Conservation (phyloP, 2,113 vertebrate genomes). For the Tonatia bakeri region DNA sequence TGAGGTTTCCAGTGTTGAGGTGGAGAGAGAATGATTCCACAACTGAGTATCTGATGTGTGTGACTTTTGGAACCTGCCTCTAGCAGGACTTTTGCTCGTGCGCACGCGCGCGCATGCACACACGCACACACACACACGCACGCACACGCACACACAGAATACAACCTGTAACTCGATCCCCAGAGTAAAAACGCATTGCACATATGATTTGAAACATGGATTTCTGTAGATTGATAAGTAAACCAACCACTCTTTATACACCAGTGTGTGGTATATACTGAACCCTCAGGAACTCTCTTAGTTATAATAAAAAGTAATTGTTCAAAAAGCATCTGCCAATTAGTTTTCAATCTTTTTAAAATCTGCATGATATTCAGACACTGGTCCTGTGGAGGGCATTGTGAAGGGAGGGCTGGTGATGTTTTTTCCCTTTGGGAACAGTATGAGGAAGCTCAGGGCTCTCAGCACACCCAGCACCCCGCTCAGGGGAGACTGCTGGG, state of each 20-base stretch:
- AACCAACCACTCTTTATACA: background rate
- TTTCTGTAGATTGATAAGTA: background rate
- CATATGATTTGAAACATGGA: background rate
- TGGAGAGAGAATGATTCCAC: background rate
- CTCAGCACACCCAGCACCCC: background rate
- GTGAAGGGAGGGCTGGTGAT: background rate
- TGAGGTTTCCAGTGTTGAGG: background rate
- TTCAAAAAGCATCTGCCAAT: background rate
- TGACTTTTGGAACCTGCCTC: background rate
- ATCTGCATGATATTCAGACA: background rate
- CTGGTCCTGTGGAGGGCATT: background rate
- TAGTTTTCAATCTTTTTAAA: background rate
- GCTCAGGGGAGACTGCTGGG: background rate
- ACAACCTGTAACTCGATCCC: background rate
- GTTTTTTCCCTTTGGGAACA: background rate
- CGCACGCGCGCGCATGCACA: fast-evolving
- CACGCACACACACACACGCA: no score
- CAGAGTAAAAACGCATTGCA: background rate
- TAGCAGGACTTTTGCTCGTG: background rate
- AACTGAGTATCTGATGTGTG: background rate
- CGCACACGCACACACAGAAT: background rate
- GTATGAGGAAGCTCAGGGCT: background rate
- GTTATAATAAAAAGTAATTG: background rate
- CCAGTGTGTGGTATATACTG: background rate
- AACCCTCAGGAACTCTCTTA: background rate